Base-by-base conservation (phyloP, 2,888 invertebrate species). In the Eilema sororculum region DNA sequence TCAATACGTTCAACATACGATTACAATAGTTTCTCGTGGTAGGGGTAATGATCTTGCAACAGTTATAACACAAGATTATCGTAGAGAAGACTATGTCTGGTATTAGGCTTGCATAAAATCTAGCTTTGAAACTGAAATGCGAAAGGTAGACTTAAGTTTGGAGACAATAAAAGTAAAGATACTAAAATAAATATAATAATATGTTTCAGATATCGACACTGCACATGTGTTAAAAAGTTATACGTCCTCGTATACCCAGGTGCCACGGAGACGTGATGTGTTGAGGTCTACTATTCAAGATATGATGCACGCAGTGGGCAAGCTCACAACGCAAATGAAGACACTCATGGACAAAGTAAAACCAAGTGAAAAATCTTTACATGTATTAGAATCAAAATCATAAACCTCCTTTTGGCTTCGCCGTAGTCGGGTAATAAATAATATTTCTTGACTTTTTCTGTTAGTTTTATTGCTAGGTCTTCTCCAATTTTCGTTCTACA, bases 291-390 rank as follows among this genome's bases (percentile, higher is more conserved):
- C 62, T 46, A 25, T 63, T 22, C 22, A 58, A 25, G 63, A 58
- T 25, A 58, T 58, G 63, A 37, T 25, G 8, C n/a, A 30, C 2
- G 60, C 60, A 13, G 30, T 67, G 52, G 61, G 52, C 9, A 67
- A 67, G 16, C 67, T 67, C 1, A 52, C 67, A 5, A 33, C 52
- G 4, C 67, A 67, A 61, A 67, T 67, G 16, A 61, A 61, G 46
- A 30, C 28, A 4, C 52, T 67, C 1, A 60, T 61, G 22, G 61
- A 30, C 0, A 67, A 30, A 67, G 28, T 67, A 20, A 41, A 62
- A 10, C 62, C 62, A 16, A 6, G 37, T 41, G 24, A 2, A 3
- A 6, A 41, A 62, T n/a, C n/a, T n/a, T n/a, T n/a, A n/a, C n/a
- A n/a, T n/a, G n/a, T n/a, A n/a, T n/a, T n/a, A n/a, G n/a, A n/a